These are phyloP conservation scores for Trachurus trachurus DNA, from an alignment of 2,797 vertebrate species.

Conservation along the genomic window DNA sequence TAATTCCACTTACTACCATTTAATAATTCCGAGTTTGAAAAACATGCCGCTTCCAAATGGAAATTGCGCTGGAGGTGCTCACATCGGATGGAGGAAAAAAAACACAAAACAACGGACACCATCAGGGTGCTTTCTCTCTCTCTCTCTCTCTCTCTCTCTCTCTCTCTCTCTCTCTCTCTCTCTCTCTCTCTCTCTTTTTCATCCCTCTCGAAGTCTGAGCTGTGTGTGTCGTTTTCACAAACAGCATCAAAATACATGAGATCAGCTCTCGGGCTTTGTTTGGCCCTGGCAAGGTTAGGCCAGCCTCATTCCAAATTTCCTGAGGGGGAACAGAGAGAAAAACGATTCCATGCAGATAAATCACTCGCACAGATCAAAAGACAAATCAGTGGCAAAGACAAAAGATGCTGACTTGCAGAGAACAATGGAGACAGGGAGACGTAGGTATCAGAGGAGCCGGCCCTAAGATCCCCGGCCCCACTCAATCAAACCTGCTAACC, in stretches of 20 bases:
- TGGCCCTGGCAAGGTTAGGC: conserved; percentile 86
- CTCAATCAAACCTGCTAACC: conserved; percentile 80
- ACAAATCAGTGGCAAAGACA: conserved; percentile 87
- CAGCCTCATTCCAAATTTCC: conserved; percentile 88
- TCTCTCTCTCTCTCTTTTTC: not conserved
- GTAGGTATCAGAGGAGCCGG: conserved; percentile 82
- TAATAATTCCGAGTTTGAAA: conserved; percentile 71
- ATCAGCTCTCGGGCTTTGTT: conserved; percentile 84
- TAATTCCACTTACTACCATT: conserved; percentile 69
- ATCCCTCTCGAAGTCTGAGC: conserved; percentile 63
- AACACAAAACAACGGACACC: conserved; percentile 67
- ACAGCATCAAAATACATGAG: conserved; percentile 86
- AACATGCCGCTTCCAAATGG: conserved; percentile 75
- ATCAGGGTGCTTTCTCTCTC: conserved; percentile 29
- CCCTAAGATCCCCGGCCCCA: conserved; percentile 76
- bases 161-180: too few species aligned
- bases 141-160: too few species aligned
- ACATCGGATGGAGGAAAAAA: conserved; percentile 60
- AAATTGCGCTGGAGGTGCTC: conserved; percentile 71
- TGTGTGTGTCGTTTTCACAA: conserved; percentile 69
- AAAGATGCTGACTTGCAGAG: conserved; percentile 86
- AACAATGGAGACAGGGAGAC: conserved; percentile 85
- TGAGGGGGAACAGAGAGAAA: conserved; percentile 85
- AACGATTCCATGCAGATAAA: conserved; percentile 88
- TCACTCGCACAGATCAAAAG: conserved; percentile 88